These are phyloP conservation scores for Xiphophorus hellerii DNA, from an alignment of 2,113 vertebrate species.

Conservation along the genomic window DNA sequence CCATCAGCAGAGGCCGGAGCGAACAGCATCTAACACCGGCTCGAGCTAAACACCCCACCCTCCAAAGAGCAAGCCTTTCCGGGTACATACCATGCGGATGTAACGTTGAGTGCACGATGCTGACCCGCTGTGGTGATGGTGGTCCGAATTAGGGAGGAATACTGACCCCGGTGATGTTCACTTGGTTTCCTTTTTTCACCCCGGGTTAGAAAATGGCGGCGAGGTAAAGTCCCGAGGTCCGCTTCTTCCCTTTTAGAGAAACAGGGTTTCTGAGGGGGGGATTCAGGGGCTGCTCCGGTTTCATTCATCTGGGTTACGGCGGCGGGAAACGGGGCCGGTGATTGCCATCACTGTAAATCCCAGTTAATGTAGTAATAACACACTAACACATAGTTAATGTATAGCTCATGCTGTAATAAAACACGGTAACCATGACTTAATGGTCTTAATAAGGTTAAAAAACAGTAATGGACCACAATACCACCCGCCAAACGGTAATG, in stretches of 20 bases:
- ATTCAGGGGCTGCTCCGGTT: slow-evolving; percentile 45
- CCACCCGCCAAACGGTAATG: no score
- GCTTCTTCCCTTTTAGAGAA: slow-evolving; percentile 4
- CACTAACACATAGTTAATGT: no score
- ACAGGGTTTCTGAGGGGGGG: slow-evolving; percentile 41
- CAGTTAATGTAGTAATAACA: no score
- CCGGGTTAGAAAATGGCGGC: slow-evolving; percentile 87
- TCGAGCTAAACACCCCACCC: neutral
- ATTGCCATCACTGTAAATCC: no score
- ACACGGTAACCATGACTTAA: no score
- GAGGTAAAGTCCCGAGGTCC: slow-evolving; percentile 60
- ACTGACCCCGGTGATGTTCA: slow-evolving; percentile 69
- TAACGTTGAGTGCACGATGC: slow-evolving; percentile 47
- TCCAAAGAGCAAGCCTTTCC: neutral
- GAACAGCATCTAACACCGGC: neutral
- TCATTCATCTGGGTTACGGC: neutral
- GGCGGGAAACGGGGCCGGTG: neutral
- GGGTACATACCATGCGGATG: slow-evolving; percentile 61
- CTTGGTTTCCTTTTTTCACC: slow-evolving; percentile 82
- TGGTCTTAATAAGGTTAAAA: no score
- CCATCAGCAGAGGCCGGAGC: neutral
- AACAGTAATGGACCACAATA: no score
- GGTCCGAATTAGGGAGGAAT: slow-evolving; percentile 31
- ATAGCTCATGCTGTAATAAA: no score
- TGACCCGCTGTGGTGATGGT: slow-evolving; percentile 34